Evolutionary conservation across 2,888 invertebrate species (phyloP), one percentile per base, ranked within the genome.

Genomic region (Temnothorax ravouxi): DNA sequence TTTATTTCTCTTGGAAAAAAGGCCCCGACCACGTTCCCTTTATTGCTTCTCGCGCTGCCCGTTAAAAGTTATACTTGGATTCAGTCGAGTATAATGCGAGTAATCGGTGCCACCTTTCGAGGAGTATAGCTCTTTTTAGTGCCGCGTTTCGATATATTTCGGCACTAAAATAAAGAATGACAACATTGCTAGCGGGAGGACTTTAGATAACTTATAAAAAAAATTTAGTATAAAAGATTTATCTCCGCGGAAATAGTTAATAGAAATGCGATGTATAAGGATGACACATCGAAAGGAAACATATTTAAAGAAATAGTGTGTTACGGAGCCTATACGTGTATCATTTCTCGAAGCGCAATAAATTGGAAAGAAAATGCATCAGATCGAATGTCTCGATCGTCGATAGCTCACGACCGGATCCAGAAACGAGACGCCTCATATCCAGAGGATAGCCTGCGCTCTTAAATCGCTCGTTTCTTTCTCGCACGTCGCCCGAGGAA

Each of bases 1-100:
- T 80, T 80, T 80, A 80, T 80, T 80, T 80, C 72, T 80, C 59
- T 72, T 21, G 59, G 25, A 80, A 80, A 77, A 71, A 71, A 72
- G 79, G 13, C 38, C 25, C 18, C 9, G 44, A 21, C 34, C 59
- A 67, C 67, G 41, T 67, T 80, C 47, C 18, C 47, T 80, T 80
- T 80, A 80, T 77, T 80, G 50, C 79, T 72, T 61, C 72, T 79
- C 71, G 77, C 56, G 56, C 71, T 59, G 34, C 56, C 71, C 59
- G 72, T 80, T 80, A 80, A 80, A 80, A 80, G 59, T 72, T 80
- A 72, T 61, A 61, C 50, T 80, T 61, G 72, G 44, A 47, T 25
- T 25, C 41, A 18, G 4, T n/a, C 11, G 34, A 34, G 61, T 34
- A 25, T 25, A 72, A 18, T 18, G 74, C 59, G 18, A n/a, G 47